Conservation (phyloP, 1,140 invertebrate genomes). For the Gyrodactylus salaris region DNA sequence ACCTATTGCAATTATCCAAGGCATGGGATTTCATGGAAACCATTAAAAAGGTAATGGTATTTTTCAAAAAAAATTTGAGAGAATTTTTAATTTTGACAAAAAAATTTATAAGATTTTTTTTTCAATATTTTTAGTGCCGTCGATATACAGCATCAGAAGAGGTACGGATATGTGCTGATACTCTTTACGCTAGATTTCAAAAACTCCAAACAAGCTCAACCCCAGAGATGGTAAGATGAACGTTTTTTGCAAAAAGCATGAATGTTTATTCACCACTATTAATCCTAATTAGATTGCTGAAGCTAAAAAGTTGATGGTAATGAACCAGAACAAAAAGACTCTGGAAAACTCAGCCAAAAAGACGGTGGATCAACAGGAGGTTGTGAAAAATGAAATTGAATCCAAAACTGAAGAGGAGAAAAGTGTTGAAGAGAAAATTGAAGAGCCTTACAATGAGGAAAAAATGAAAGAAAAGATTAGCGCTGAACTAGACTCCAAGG, state of each 20-base stretch:
- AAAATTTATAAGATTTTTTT: background rate
- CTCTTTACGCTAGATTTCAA: background rate
- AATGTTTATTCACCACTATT: too few relatives aligned
- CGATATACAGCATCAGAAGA: background rate
- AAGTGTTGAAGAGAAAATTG: background rate
- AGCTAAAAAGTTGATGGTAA: background rate
- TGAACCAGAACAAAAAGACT: background rate
- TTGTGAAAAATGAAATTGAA: too few relatives aligned
- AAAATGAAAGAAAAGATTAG: background rate
- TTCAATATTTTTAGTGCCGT: background rate
- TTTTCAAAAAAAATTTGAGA: too few relatives aligned
- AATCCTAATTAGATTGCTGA: background rate
- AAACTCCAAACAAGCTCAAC: background rate
- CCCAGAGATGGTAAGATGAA: background rate
- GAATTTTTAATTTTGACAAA: too few relatives aligned
- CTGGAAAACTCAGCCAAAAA: too few relatives aligned
- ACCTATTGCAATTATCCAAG: background rate
- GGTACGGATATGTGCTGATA: background rate
- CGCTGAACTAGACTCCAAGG: background rate
- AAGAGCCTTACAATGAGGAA: too few relatives aligned
- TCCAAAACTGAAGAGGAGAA: background rate
- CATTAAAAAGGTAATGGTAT: too few relatives aligned
- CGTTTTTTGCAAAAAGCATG: too few relatives aligned
- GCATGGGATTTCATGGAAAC: background rate
- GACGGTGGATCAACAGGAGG: too few relatives aligned